These are phyloP conservation scores for Hafferia zeledoni DNA, from an alignment of 2,797 vertebrate genomes.

Conservation along the genomic window DNA sequence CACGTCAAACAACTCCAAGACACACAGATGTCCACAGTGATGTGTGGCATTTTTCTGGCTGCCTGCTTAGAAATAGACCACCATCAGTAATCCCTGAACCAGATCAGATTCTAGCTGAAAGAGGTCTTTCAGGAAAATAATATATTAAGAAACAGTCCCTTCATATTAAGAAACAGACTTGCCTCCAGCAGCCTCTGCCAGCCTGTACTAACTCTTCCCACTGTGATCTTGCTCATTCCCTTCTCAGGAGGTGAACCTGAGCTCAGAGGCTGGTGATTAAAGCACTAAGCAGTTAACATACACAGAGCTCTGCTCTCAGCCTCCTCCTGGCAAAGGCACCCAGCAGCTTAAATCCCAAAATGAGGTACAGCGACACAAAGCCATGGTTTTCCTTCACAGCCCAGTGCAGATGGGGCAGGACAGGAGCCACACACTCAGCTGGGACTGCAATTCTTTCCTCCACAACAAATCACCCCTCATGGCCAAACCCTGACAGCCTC, in stretches of 20 bases:
- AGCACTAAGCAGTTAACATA: background rate
- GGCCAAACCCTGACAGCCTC: background rate
- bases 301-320: background rate
- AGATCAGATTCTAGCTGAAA: background rate
- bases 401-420: accelerated
- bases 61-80: background rate
- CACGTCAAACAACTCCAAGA: background rate
- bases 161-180: background rate
- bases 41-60: accelerated
- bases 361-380: background rate
- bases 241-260: background rate
- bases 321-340: background rate
- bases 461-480: background rate
- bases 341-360: background rate
- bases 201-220: background rate
- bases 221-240: background rate
- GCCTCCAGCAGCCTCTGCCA: background rate
- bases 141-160: background rate
- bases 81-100: background rate
- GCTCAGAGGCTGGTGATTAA: background rate
- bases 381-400: background rate
- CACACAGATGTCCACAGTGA: background rate
- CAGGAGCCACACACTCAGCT: accelerated
- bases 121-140: background rate
- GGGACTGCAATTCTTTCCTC: background rate